These are phyloP conservation scores for Macrobrachium nipponense DNA, from an alignment of 1,140 invertebrate genomes.

Conservation along the genomic window DNA sequence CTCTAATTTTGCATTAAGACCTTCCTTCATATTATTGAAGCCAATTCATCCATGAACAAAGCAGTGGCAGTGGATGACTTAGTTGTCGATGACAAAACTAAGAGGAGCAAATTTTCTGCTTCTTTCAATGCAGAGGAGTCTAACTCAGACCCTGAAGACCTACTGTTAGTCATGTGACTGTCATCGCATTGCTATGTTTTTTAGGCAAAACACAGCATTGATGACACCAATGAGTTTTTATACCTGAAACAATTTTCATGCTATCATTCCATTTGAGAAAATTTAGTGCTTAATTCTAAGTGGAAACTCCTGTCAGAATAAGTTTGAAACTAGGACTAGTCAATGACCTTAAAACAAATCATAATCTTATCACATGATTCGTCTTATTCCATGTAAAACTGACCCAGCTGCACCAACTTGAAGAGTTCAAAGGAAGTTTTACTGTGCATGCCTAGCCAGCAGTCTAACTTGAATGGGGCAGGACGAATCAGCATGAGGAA, in stretches of 20 bases:
- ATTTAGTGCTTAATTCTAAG: background rate
- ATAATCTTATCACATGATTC: too few species aligned
- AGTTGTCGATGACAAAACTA: conserved; percentile 50
- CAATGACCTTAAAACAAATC: too few species aligned
- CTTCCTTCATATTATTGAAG: conserved; percentile 60
- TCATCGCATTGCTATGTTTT: conserved; percentile 51
- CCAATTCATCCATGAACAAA: conserved; percentile 65
- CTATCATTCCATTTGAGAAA: background rate
- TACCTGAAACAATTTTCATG: conserved; percentile 38
- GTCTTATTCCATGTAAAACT: too few species aligned
- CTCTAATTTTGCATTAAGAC: conserved; percentile 57
- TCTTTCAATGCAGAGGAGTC: conserved; percentile 25
- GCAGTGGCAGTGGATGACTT: conserved; percentile 51
- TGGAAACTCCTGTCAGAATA: too few species aligned
- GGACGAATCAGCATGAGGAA: too few species aligned
- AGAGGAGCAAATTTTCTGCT: conserved; percentile 49
- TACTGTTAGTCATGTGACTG: background rate
- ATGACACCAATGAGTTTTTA: conserved; percentile 60
- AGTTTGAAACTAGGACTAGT: too few species aligned
- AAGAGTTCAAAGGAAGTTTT: too few species aligned
- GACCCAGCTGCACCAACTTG: too few species aligned
- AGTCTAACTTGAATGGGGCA: too few species aligned
- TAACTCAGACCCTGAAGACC: background rate
- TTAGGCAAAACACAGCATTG: conserved; percentile 58
- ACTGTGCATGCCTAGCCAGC: too few species aligned